phyloP scores from a whole-genome alignment of 2,113 vertebrate species.

The Alces alces region DNA sequence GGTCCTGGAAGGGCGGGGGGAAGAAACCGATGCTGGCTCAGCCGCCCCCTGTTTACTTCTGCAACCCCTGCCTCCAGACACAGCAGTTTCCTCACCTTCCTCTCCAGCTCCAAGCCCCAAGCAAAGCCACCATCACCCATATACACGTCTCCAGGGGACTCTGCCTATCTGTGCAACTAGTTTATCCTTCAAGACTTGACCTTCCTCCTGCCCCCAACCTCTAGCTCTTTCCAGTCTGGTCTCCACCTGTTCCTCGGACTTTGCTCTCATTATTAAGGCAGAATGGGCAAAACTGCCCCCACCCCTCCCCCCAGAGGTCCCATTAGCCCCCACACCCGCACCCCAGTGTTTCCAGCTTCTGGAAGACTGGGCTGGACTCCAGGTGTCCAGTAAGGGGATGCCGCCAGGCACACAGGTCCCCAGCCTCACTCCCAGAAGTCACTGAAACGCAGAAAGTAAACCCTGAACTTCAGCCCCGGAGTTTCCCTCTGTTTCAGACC shows the following conservation, averaged over 20 bases:
- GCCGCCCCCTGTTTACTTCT: conserved; percentile 62
- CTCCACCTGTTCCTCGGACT: conserved; percentile 41
- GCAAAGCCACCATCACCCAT: neutral
- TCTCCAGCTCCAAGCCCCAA: neutral
- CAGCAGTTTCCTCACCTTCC: conserved; percentile 61
- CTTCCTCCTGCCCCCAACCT: neutral
- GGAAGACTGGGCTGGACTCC: neutral
- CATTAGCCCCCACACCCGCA: neutral
- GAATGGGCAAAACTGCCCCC: neutral
- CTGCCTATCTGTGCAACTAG: neutral
- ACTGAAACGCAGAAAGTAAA: neutral
- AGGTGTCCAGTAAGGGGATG: neutral
- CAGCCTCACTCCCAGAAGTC: neutral
- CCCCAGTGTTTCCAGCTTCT: neutral
- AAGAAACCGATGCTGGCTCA: conserved; percentile 46
- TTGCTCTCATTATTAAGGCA: neutral
- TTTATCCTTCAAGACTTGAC: conserved; percentile 33
- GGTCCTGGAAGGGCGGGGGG: conserved; percentile 39
- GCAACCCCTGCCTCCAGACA: conserved; percentile 59
- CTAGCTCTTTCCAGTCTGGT: neutral
- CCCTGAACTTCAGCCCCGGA: neutral
- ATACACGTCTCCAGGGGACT: neutral
- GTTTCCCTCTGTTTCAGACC: neutral
- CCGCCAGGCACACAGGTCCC: neutral
- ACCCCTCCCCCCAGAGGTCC: neutral